phyloP scores from a whole-genome alignment of 2,888 invertebrate species.

The Aplocera efformata region DNA sequence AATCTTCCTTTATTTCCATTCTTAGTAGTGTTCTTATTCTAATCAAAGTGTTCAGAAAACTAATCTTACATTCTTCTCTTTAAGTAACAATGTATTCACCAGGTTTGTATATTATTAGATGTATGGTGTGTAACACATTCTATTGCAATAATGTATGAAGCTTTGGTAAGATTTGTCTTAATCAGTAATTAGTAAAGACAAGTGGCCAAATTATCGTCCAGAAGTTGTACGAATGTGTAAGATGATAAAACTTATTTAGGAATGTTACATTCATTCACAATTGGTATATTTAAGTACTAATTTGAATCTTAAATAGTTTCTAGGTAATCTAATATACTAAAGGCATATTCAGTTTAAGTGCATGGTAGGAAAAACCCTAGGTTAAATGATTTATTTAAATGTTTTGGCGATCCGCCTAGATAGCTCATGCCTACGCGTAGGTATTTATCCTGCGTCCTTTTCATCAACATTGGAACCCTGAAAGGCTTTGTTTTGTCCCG shows the following conservation, averaged over 20 bases:
- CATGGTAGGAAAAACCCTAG: slow-evolving; percentile 14
- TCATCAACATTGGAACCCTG: not conserved
- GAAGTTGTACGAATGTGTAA: slow-evolving; percentile 30
- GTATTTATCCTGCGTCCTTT: slow-evolving; percentile 1
- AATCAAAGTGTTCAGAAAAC: slow-evolving; percentile 27
- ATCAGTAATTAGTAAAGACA: slow-evolving; percentile 60
- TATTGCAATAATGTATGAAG: slow-evolving; percentile 41
- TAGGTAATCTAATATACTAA: not conserved
- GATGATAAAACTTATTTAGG: slow-evolving; percentile 22
- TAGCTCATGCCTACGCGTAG: slow-evolving; percentile 2
- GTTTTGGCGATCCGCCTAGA: slow-evolving; percentile 11
- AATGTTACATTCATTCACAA: slow-evolving; percentile 8
- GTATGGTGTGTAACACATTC: slow-evolving; percentile 34
- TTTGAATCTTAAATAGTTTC: slow-evolving; percentile 6
- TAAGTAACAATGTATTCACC: slow-evolving; percentile 18
- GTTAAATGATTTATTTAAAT: too few species aligned
- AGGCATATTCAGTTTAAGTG: slow-evolving; percentile 5
- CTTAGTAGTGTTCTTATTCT: slow-evolving; percentile 17
- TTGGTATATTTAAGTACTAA: slow-evolving; percentile 16
- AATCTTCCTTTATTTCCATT: slow-evolving; percentile 15
- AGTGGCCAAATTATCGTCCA: slow-evolving; percentile 79
- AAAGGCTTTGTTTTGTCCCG: slow-evolving; percentile 11
- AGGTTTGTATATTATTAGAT: slow-evolving; percentile 16
- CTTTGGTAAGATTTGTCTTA: slow-evolving; percentile 47
- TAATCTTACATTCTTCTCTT: slow-evolving; percentile 11